Base-by-base conservation (phyloP, 2,113 vertebrate genomes). In the Cyphomyrus discorhynchus region DNA sequence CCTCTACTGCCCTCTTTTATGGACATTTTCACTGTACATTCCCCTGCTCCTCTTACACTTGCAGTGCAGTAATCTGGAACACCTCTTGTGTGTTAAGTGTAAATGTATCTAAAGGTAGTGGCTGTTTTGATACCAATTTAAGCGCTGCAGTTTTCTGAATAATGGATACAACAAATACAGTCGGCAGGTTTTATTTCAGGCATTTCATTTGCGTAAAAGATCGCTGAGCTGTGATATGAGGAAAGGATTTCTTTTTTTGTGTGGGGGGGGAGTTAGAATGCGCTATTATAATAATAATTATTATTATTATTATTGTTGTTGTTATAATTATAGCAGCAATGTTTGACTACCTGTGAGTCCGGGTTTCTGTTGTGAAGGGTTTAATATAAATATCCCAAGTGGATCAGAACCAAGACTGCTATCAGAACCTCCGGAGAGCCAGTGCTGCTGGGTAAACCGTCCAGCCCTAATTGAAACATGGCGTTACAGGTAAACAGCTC, bases 391-490 rank as follows among this genome's bases (percentile, higher is more conserved):
- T 17, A 6, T 39, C 35, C 35, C 17, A 17, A 80, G 15, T 80
- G 35, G 74, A 80, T 80, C 74, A 80, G 35, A 80, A 39, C 74
- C 74, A 70, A 39, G 35, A 8, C 74, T 5, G 1, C 17, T 17
- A 80, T 80, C 74, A 80, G 31, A 42, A 42, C 74, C 74, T 50
- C 47, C n/a, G n/a, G 24, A 80, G 74, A 80, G 13, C 13, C 47
- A 27, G 47, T 49, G 24, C 42, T 87, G 27, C 27, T 19, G n/a
- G 50, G 31, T 39, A 90, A 86, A 86, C 56, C 8, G 53, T 45
- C 47, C 62, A 31, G 5, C 21, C 11, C 27, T 84, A 86, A 86
- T 90, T 90, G 89, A 90, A 86, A 90, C 84, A 45, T 27, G 83
- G 13, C 56, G 42, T 84, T 90, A 84, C 39, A 82, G 42, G 47